Percentiles rank a stretch among this genome's conserved stretches.
Conservation (phyloP, 2,797 vertebrate genomes). For the Poecilia wingei region DNA sequence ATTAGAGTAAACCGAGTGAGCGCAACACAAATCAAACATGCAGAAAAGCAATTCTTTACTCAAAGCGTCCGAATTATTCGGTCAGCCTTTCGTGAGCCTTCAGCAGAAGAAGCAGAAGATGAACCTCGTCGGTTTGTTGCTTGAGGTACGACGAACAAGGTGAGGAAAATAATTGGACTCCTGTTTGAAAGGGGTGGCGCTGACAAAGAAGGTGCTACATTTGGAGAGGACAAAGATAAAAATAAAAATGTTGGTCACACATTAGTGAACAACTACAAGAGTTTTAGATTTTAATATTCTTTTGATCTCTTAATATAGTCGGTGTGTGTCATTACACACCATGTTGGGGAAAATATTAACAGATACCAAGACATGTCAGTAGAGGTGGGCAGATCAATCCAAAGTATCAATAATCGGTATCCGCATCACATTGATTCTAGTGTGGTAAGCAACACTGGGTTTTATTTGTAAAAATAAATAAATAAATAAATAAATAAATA, state of each 20-base stretch:
- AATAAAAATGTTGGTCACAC: constrained; percentile 15
- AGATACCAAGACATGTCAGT: neutral
- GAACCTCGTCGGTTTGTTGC: neutral
- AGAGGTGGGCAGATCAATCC: no score
- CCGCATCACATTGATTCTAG: neutral
- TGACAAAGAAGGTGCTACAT: constrained; percentile 11
- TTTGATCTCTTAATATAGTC: neutral
- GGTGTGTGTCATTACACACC: neutral
- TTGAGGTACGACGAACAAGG: constrained; percentile 21
- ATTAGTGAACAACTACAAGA: constrained; percentile 26
- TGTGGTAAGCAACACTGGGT: neutral
- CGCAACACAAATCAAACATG: constrained; percentile 43
- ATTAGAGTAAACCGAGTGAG: constrained; percentile 43
- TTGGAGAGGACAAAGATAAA: constrained; percentile 1
- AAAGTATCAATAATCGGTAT: no score
- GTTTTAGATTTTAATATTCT: neutral
- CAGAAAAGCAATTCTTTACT: constrained; percentile 23
- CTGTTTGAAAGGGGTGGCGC: neutral
- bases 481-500: neutral
- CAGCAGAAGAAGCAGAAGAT: constrained; percentile 12
- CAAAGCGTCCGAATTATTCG: constrained; percentile 37
- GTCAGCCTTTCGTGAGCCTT: constrained; percentile 23
- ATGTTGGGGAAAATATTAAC: neutral
- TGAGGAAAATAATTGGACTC: constrained; percentile 4
- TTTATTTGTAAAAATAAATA: neutral